Evolutionary conservation across 1,140 invertebrate species (phyloP).

Genomic region (Branchinecta lynchi): DNA sequence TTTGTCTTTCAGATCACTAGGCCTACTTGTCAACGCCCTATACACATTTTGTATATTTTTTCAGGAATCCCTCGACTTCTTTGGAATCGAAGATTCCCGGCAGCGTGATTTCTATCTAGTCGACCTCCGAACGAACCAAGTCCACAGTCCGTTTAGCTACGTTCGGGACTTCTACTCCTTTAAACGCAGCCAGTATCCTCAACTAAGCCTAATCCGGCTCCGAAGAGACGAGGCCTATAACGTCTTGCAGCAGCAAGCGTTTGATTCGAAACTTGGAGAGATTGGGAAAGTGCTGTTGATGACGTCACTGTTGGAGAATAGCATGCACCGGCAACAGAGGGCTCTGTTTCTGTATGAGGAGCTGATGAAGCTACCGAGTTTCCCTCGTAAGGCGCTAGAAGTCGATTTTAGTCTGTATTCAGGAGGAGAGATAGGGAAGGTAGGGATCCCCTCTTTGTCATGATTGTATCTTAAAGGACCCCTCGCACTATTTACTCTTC

Average conservation of each 20-base stretch:
- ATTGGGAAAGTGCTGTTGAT: constrained; percentile 66
- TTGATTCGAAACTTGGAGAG: constrained; percentile 89
- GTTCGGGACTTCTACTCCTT: constrained; percentile 98
- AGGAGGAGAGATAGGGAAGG: constrained; percentile 73
- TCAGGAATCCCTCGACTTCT: constrained; percentile 88
- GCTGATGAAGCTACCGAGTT: constrained; percentile 93
- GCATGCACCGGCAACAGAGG: constrained; percentile 32
- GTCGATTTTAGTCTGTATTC: constrained; percentile 86
- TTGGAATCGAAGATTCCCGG: constrained; percentile 79
- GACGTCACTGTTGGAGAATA: constrained; percentile 35
- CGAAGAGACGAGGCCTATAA: constrained; percentile 76
- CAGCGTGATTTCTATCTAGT: constrained; percentile 85
- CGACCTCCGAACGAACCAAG: constrained; percentile 97
- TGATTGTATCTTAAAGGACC: neutral
- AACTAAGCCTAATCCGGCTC: constrained; percentile 87
- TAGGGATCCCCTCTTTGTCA: constrained; percentile 27
- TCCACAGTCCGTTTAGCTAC: constrained; percentile 81
- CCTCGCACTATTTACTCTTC: no score
- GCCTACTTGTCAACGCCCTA: no score
- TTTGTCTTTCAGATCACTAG: no score
- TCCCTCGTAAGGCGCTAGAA: constrained; percentile 93
- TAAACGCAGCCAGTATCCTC: constrained; percentile 93
- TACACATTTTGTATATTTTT: neutral
- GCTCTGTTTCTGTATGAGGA: constrained; percentile 99
- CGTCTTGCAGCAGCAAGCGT: constrained; percentile 78